Conservation (phyloP, 2,113 vertebrate species). For the Podiceps cristatus region DNA sequence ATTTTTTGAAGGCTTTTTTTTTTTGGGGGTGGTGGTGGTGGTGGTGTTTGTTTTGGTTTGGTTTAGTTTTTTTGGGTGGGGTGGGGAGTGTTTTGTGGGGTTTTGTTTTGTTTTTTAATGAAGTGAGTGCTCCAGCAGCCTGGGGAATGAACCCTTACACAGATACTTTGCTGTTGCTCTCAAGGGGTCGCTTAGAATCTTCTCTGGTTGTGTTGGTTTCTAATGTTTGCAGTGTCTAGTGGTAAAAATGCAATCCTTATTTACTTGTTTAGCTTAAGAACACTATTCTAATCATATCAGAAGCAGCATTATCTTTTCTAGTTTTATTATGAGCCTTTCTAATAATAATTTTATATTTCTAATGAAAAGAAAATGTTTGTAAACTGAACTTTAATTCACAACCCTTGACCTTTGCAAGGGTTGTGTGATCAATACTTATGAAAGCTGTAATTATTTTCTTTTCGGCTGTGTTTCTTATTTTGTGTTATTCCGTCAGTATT, state of each 20-base stretch:
- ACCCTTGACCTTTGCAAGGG: neutral
- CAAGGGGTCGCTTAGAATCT: neutral
- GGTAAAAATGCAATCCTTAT: neutral
- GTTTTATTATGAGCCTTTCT: neutral
- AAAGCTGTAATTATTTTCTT: neutral
- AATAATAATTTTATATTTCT: neutral
- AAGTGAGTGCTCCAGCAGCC: neutral
- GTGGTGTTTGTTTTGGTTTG: too few relatives aligned
- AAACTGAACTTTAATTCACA: neutral
- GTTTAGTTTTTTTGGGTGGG: too few relatives aligned
- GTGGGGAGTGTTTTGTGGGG: neutral
- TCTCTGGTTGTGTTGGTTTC: neutral
- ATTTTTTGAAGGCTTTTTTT: neutral
- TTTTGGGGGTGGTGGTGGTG: too few relatives aligned
- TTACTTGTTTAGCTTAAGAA: neutral
- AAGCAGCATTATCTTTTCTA: neutral
- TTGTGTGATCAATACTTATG: accelerated
- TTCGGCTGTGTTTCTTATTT: neutral
- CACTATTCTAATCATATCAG: neutral
- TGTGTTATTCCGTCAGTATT: neutral
- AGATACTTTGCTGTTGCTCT: neutral
- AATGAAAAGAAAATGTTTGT: neutral
- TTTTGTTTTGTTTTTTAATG: neutral
- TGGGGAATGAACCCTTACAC: neutral
- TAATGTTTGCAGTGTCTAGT: neutral